A percentile compares a stretch with the other conserved stretches of the same genome.
Conservation (phyloP, 1,140 invertebrate genomes). For the Elysia chlorotica region DNA sequence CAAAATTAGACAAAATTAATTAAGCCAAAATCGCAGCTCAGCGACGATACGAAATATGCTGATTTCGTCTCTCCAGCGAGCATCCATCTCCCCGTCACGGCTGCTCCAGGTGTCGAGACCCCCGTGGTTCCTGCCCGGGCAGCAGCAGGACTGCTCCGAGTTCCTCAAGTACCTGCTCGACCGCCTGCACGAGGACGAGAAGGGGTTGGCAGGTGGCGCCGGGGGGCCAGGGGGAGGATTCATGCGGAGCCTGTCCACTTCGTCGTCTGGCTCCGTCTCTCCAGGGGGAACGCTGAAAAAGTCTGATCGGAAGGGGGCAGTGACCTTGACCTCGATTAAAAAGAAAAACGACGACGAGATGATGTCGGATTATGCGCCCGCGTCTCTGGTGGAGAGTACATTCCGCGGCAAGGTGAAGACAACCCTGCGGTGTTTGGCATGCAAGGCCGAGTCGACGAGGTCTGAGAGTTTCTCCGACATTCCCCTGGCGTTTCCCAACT, state of each 20-base stretch:
- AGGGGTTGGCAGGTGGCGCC: slow-evolving; percentile 21
- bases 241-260: slow-evolving; percentile 21
- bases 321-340: slow-evolving; percentile 3
- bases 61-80: slow-evolving; percentile 47
- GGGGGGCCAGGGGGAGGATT: no score
- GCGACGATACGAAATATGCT: neutral
- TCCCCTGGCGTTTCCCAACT: slow-evolving; percentile 76
- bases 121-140: slow-evolving; percentile 74
- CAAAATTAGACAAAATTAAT: neutral
- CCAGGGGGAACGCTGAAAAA: neutral
- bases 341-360: slow-evolving; percentile 24
- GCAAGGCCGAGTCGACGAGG: slow-evolving; percentile 72
- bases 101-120: slow-evolving; percentile 73
- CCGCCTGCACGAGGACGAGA: slow-evolving; percentile 74
- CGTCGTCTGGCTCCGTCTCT: slow-evolving; percentile 8
- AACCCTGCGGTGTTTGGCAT: slow-evolving; percentile 74
- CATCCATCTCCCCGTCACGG: slow-evolving; percentile 70
- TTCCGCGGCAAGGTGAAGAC: slow-evolving; percentile 78
- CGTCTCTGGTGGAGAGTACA: slow-evolving; percentile 69
- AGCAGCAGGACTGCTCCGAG: slow-evolving; percentile 87
- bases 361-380: neutral
- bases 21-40: neutral
- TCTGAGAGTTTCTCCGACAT: slow-evolving; percentile 80
- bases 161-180: slow-evolving; percentile 78
- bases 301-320: neutral